Evolutionary conservation across 2,888 invertebrate genomes (phyloP).

Genomic region (Serripes groenlandicus): DNA sequence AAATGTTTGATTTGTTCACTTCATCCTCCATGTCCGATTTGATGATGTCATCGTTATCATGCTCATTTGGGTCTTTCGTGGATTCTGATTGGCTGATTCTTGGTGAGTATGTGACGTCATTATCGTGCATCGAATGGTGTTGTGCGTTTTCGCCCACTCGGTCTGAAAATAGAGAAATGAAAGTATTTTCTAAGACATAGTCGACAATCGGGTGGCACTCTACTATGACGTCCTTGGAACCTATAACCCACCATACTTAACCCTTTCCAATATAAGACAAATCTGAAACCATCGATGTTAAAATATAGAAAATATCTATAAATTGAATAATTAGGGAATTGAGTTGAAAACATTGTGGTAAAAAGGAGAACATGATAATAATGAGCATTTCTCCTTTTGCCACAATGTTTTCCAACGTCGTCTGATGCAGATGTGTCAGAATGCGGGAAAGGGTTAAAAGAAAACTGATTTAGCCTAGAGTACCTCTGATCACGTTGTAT

Average conservation of each 20-base stretch:
- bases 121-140: neutral
- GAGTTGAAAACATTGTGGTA: neutral
- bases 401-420: neutral
- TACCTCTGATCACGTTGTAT: too few species aligned
- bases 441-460: too few species aligned
- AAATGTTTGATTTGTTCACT: conserved; percentile 30
- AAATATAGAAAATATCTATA: neutral
- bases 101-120: conserved; percentile 21
- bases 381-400: neutral
- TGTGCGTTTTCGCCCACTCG: neutral
- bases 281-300: neutral
- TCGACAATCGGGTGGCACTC: too few species aligned
- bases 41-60: conserved; percentile 23
- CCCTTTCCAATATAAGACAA: neutral
- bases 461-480: too few species aligned
- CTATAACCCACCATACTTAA: too few species aligned
- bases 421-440: neutral
- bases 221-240: too few species aligned
- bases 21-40: conserved; percentile 35
- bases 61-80: neutral
- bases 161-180: neutral
- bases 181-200: too few species aligned
- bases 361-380: neutral
- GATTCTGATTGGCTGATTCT: conserved; percentile 7
- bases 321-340: too few species aligned